phyloP scores from a whole-genome alignment of 2,888 invertebrate genomes.

The Lasioglossum zephyrum region DNA sequence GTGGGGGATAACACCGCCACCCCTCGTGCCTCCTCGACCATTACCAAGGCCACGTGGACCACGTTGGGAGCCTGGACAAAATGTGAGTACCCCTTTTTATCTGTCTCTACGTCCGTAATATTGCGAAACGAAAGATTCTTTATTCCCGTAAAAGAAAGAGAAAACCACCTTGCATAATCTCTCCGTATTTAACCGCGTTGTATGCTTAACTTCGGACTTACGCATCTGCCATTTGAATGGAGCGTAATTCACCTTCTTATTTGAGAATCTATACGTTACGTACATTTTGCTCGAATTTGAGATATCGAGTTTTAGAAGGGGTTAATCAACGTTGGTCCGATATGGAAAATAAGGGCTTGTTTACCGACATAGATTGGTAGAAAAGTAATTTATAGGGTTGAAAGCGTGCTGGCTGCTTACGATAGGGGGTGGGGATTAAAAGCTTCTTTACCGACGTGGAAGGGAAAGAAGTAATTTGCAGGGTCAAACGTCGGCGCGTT shows the following conservation, averaged over 20 bases:
- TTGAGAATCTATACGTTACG: neutral
- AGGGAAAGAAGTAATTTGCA: neutral
- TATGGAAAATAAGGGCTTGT: neutral
- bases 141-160: neutral
- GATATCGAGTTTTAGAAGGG: too few species aligned
- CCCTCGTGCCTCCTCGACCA: slow-evolving; percentile 64
- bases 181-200: neutral
- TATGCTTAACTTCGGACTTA: neutral
- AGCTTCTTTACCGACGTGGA: slow-evolving; percentile 3
- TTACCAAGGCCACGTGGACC: slow-evolving; percentile 79
- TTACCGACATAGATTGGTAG: neutral
- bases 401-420: neutral
- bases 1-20: slow-evolving; percentile 64
- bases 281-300: neutral
- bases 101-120: neutral
- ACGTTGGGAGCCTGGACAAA: slow-evolving; percentile 77
- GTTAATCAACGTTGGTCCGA: neutral
- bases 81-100: slow-evolving; percentile 67
- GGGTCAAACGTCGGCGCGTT: neutral
- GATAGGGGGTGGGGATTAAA: neutral
- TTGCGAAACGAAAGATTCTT: neutral
- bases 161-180: neutral
- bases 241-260: neutral
- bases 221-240: neutral
- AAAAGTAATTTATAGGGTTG: neutral